Conservation (phyloP, 2,888 invertebrate genomes). For the Macrophya alboannulata region DNA sequence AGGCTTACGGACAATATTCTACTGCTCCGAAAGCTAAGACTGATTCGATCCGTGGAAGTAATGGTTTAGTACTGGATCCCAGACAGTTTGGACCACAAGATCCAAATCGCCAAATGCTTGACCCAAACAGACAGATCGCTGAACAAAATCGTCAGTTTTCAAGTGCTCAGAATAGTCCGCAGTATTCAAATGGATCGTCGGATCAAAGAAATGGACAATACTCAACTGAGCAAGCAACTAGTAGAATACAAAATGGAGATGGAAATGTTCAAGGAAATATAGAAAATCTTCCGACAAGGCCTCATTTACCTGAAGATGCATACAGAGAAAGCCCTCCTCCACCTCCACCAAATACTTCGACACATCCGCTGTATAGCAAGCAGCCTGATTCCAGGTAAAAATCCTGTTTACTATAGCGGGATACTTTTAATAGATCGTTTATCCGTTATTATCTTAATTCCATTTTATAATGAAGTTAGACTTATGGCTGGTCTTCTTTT, state of each 20-base stretch:
- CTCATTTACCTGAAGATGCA: conserved; percentile 77
- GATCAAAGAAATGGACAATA: conserved; percentile 70
- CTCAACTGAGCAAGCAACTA: conserved; percentile 63
- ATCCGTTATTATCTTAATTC: background rate
- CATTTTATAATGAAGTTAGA: conserved; percentile 1
- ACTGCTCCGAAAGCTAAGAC: conserved; percentile 68
- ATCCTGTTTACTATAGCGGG: background rate
- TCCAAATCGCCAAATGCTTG: conserved; percentile 57
- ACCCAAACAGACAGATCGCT: conserved; percentile 67
- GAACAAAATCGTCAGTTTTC: conserved; percentile 66
- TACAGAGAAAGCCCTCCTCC: conserved; percentile 82
- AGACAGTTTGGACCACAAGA: conserved; percentile 55
- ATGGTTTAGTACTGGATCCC: conserved; percentile 45
- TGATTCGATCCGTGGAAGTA: conserved; percentile 64
- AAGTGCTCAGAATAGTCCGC: conserved; percentile 62
- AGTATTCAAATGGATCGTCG: conserved; percentile 66
- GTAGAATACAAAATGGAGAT: conserved; percentile 66
- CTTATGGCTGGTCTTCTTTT: background rate
- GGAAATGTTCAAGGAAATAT: conserved; percentile 63
- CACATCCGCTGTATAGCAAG: conserved; percentile 85
- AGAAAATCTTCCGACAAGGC: conserved; percentile 75
- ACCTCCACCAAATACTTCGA: conserved; percentile 87
- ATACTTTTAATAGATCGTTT: background rate
- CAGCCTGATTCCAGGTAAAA: conserved; percentile 74
- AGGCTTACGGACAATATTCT: conserved; percentile 67